These are phyloP conservation scores for Lacanobia oleracea DNA, from an alignment of 2,888 invertebrate species.

Conservation along the genomic window DNA sequence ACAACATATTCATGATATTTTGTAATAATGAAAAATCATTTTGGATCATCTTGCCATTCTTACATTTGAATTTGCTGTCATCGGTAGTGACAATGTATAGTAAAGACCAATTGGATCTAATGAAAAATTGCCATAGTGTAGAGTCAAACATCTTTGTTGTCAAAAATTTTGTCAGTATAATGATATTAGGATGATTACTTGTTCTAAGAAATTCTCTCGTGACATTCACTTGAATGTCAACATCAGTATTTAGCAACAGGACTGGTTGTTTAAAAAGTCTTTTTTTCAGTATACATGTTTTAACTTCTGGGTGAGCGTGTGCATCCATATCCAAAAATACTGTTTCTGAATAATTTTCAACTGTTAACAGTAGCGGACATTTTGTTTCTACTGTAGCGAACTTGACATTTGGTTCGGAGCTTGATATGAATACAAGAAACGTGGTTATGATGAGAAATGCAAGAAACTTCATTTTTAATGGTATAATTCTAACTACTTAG, in stretches of 20 bases:
- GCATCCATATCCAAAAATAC: constrained; percentile 38
- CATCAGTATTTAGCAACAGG: constrained; percentile 31
- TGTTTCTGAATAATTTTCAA: constrained; percentile 39
- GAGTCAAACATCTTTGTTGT: constrained; percentile 49
- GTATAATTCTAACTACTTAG: constrained; percentile 7
- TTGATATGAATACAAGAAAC: constrained; percentile 7
- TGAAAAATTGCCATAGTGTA: constrained; percentile 25
- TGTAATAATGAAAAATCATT: constrained; percentile 60
- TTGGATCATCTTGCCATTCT: constrained; percentile 62
- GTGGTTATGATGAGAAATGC: background rate
- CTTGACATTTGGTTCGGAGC: background rate
- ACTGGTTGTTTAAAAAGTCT: constrained; percentile 30
- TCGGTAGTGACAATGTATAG: constrained; percentile 70
- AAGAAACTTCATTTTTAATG: constrained; percentile 37
- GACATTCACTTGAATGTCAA: background rate
- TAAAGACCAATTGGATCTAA: constrained; percentile 66
- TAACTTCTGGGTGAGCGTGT: constrained; percentile 32
- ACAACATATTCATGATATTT: constrained; percentile 71
- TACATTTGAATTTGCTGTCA: constrained; percentile 64
- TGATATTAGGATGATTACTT: constrained; percentile 57
- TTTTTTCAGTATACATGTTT: constrained; percentile 40
- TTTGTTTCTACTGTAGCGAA: constrained; percentile 8
- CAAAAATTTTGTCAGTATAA: constrained; percentile 62
- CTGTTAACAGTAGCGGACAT: constrained; percentile 37
- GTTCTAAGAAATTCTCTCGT: constrained; percentile 7